Evolutionary conservation across 2,113 vertebrate genomes (phyloP), one percentile per base, ranked within the genome.

Genomic region (Periophthalmodon schlosseri): DNA sequence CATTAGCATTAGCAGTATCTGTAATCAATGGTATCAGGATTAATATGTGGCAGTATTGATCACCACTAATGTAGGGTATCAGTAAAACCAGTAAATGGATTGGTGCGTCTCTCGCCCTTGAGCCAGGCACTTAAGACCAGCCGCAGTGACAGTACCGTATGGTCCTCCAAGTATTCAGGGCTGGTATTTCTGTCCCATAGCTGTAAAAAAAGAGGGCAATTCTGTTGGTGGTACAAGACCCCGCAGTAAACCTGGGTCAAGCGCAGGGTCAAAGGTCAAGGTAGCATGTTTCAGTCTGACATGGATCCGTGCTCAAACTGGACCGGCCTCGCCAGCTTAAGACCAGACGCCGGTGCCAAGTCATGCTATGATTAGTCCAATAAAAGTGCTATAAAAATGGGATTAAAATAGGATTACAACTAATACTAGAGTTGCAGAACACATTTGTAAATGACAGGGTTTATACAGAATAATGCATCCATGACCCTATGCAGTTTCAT

Each of bases 331-430:
- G 57, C 36, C 54, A 72, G 60, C 9, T 61, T 46, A 1, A 28
- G 34, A 69, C 46, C 68, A 56, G 74, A 33, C 39, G 9, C 39
- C 9, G 8, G 39, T 10, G 39, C 39, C 36, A 11, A 47, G 74
- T 78, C 47, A 60, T 83, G 79, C 68, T 67, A 72, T 57, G 24
- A 33, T 72, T 72, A 71, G 58, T n/a, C 3, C 54, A 6, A n/a
- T 20, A 56, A 56, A 20, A n/a, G 52, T 15, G 49, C 39, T 44
- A 44, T 44, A 44, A 44, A 39, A 44, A 10, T 44, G 39, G 39
- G 39, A 44, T 44, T 44, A 49, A 49, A 49, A 13, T 49, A 16
- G 47, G 14, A 44, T 44, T 44, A 44, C 8, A 10, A 44, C 8
- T 9, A 44, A 44, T 10, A 44, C 39, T 2, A 39, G 9, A 44